Evolutionary conservation across 2,797 vertebrate genomes (phyloP).

Genomic region (Acropternis orthonyx): DNA sequence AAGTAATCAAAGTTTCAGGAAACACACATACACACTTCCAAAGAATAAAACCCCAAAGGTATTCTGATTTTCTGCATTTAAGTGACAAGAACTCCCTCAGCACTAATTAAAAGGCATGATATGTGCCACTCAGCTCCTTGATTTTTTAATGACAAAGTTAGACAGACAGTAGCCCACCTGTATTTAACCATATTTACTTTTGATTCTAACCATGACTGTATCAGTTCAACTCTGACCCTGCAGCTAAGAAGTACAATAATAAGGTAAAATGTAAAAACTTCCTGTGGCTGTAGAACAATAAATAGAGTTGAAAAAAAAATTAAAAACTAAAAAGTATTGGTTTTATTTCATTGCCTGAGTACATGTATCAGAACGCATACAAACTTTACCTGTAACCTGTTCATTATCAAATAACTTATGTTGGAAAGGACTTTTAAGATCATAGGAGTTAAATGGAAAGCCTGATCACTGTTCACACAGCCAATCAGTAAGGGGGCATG

Average conservation of each 20-base stretch:
- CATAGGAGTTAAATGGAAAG: not conserved
- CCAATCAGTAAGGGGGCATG: accelerated
- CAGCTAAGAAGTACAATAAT: not conserved
- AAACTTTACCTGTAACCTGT: not conserved
- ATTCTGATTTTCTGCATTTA: not conserved
- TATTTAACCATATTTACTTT: not conserved
- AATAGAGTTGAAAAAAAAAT: not conserved
- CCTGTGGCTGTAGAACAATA: not conserved
- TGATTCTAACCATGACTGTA: not conserved
- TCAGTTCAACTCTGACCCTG: not conserved
- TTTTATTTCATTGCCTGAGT: not conserved
- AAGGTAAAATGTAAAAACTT: not conserved
- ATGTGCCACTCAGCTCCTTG: not conserved
- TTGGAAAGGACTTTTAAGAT: not conserved
- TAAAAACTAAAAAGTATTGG: not conserved
- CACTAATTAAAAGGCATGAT: not conserved
- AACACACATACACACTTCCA: not conserved
- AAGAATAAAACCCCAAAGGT: not conserved
- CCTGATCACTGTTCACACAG: not conserved
- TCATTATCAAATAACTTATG: not conserved
- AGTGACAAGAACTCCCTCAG: not conserved
- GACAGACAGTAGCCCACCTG: not conserved
- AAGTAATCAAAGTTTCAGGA: not conserved
- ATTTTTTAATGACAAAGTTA: not conserved
- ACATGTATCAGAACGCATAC: not conserved